Evolutionary conservation across 2,888 invertebrate species (phyloP).

Genomic region (Diachrysia chrysitis): DNA sequence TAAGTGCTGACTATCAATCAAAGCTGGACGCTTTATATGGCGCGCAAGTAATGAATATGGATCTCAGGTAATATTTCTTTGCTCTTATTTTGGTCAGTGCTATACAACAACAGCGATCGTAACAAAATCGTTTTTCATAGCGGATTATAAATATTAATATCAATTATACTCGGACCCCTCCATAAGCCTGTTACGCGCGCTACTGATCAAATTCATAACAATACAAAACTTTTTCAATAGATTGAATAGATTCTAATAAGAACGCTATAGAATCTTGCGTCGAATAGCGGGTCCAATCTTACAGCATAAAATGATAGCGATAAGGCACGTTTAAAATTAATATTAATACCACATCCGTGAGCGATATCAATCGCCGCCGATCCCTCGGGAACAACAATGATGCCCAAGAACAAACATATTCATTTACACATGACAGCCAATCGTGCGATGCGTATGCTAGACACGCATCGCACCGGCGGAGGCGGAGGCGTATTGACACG

Average conservation of each 20-base stretch:
- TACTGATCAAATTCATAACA: constrained; percentile 45
- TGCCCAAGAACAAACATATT: constrained; percentile 82
- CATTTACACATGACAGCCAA: constrained; percentile 78
- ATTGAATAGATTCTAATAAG: constrained; percentile 53
- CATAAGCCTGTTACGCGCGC: constrained; percentile 42
- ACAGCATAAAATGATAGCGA: constrained; percentile 50
- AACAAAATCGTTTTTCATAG: constrained; percentile 46
- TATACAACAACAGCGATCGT: constrained; percentile 20
- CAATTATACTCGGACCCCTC: constrained; percentile 41
- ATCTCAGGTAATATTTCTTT: constrained; percentile 65
- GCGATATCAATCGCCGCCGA: constrained; percentile 76
- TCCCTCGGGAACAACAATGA: constrained; percentile 79
- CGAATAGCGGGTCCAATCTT: constrained; percentile 29
- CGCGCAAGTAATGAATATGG: constrained; percentile 73
- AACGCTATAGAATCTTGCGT: constrained; percentile 34
- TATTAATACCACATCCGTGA: constrained; percentile 72
- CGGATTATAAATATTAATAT: constrained; percentile 61
- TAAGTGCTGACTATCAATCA: constrained; percentile 61
- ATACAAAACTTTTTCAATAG: constrained; percentile 27
- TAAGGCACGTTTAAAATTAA: constrained; percentile 68
- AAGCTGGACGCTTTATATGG: constrained; percentile 62
- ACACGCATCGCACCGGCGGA: constrained; percentile 80
- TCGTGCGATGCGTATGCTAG: constrained; percentile 78
- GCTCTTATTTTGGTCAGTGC: constrained; percentile 64
- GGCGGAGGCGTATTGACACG: constrained; percentile 78